Evolutionary conservation across 2,113 vertebrate genomes (phyloP), one percentile per base, ranked within the genome.

Genomic region (Actenoides hombroni): DNA sequence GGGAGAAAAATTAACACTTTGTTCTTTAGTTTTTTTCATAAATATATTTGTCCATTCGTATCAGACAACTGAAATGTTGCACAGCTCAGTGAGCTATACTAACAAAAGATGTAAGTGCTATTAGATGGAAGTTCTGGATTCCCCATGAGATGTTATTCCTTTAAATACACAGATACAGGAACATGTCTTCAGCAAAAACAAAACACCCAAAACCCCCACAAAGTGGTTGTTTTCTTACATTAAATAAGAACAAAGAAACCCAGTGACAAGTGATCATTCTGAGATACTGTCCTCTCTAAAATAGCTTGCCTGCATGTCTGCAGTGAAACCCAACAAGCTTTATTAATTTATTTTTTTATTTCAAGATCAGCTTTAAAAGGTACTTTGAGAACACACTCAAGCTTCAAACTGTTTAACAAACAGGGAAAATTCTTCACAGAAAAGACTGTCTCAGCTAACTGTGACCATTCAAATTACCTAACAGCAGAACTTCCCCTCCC

Each of bases 101-200:
- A 82, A 75, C 8, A 71, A 23, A 4, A 75, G 19, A 56, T 35
- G 18, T 10, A 31, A 68, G 21, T 2, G 1, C 5, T 48, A 2
- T 39, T n/a, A 64, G 12, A 18, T 20, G 48, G 26, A 85, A 76
- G 35, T 56, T 71, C 78, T 0, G 1, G 40, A 71, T 15, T 44
- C 10, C 53, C 64, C 6, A 1, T 15, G 23, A 48, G 14, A 12
- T 5, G 7, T 37, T 19, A 11, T 44, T 91, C 60, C 53, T 70
- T 51, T 68, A 37, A 81, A 2, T n/a, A 80, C 0, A 0, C 0
- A 83, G 26, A 20, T 29, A 73, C 4, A 89, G 14, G 6, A 42
- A 59, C 6, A 13, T 7, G 7, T 20, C 23, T 48, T 56, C 7
- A 63, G 29, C n/a, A 37, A 74, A 76, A 65, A 19, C 21, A 68